These are phyloP conservation scores for Montipora foliosa DNA, from an alignment of 64 coral and sea anemone genomes.

Conservation along the genomic window DNA sequence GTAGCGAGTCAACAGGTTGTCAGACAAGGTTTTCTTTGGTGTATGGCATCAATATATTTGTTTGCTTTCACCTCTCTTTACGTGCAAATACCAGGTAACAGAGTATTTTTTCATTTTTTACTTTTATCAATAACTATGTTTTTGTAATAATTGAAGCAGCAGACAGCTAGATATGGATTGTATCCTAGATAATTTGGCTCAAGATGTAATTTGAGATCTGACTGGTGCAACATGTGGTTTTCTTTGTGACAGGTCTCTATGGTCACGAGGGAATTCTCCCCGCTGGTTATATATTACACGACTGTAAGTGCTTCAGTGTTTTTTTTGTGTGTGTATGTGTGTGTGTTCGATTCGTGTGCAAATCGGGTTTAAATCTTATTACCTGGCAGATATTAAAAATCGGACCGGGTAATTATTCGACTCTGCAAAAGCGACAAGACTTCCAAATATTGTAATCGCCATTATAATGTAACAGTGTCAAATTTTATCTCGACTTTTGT, in stretches of 20 bases:
- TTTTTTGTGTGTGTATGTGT: not conserved
- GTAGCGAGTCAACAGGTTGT: constrained; percentile 52
- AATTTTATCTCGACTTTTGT: too few relatives aligned
- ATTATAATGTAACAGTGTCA: too few relatives aligned
- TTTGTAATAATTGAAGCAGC: not conserved
- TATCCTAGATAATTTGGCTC: not conserved
- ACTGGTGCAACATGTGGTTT: not conserved
- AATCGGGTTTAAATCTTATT: too few relatives aligned
- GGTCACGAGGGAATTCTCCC: constrained; percentile 87
- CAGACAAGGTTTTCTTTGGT: constrained; percentile 93
- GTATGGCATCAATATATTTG: constrained; percentile 85
- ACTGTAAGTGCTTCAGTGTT: constrained; percentile 74
- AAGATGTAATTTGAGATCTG: too few relatives aligned
- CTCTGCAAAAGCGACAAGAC: too few relatives aligned
- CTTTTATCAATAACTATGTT: not conserved
- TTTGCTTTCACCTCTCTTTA: constrained; percentile 95
- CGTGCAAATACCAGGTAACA: constrained; percentile 93
- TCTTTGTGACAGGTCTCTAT: constrained; percentile 73
- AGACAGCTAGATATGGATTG: too few relatives aligned
- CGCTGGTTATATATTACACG: constrained; percentile 77
- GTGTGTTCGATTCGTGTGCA: too few relatives aligned
- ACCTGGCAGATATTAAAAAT: too few relatives aligned
- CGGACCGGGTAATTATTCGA: too few relatives aligned
- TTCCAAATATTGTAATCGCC: too few relatives aligned
- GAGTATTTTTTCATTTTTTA: not conserved